A percentile compares a stretch with the other conserved stretches of the same genome.
These are phyloP conservation scores for Anthophora plumipes DNA, from an alignment of 2,888 invertebrate species.

Conservation along the genomic window DNA sequence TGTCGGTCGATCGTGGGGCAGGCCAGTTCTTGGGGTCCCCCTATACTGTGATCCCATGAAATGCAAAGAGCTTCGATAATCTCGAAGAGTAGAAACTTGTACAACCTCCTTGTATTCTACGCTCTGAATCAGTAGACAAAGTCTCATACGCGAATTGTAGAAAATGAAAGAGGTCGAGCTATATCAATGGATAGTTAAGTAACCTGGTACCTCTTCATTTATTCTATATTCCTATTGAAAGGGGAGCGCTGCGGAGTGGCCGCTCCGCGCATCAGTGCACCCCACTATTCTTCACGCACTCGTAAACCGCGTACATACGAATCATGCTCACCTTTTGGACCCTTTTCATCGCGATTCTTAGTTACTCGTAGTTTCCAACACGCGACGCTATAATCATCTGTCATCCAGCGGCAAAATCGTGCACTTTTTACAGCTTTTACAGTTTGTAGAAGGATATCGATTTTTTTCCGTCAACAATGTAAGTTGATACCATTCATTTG, in stretches of 20 bases:
- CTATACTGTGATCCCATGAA: slow-evolving; percentile 72
- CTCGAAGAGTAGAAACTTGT: not conserved
- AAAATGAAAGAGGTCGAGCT: not conserved
- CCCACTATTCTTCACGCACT: slow-evolving; percentile 81
- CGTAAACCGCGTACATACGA: slow-evolving; percentile 76
- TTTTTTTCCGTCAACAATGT: slow-evolving; percentile 3
- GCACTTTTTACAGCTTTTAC: not conserved
- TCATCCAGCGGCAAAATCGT: not conserved
- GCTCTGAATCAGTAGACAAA: not conserved
- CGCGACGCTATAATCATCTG: not conserved
- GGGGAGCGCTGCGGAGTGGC: slow-evolving; percentile 85
- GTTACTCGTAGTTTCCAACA: not conserved
- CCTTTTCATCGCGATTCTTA: slow-evolving; percentile 13
- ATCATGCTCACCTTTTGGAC: slow-evolving; percentile 45
- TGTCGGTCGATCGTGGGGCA: slow-evolving; percentile 79
- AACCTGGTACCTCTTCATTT: slow-evolving; percentile 66
- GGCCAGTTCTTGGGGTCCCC: slow-evolving; percentile 84
- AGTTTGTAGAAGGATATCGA: not conserved
- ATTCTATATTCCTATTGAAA: slow-evolving; percentile 81
- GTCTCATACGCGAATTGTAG: not conserved
- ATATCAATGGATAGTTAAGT: not conserved
- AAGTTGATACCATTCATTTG: not conserved
- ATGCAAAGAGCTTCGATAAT: slow-evolving; percentile 31
- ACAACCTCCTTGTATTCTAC: not conserved
- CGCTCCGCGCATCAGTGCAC: slow-evolving; percentile 84